Evolutionary conservation across 1,140 invertebrate genomes (phyloP).

Genomic region (Drosophila novamexicana): DNA sequence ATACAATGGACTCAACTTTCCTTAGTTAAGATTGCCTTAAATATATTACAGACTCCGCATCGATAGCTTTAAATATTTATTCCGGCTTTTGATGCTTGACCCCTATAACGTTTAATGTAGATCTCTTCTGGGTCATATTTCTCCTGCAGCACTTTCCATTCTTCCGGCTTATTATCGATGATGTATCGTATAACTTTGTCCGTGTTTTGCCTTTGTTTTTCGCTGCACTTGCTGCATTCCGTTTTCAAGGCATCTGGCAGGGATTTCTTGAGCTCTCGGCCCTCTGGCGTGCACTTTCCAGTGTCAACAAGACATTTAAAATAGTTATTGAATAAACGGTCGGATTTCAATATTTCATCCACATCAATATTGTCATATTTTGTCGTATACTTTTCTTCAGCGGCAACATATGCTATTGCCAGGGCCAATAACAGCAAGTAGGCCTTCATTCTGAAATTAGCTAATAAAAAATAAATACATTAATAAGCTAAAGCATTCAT

Average conservation of each 20-base stretch:
- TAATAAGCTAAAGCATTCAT: neutral
- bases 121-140: constrained; percentile 87
- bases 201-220: constrained; percentile 86
- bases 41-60: too few species aligned
- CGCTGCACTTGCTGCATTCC: constrained; percentile 87
- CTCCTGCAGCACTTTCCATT: constrained; percentile 86
- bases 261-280: constrained; percentile 88
- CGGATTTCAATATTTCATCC: constrained; percentile 88
- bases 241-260: constrained; percentile 87
- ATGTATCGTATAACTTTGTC: constrained; percentile 86
- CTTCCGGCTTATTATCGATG: constrained; percentile 86
- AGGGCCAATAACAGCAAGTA: constrained; percentile 59
- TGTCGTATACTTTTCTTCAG: constrained; percentile 87
- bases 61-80: constrained; percentile 63
- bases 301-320: constrained; percentile 88
- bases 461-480: constrained; percentile 1
- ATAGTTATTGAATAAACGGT: constrained; percentile 88
- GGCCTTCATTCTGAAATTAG: constrained; percentile 55
- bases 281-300: constrained; percentile 90
- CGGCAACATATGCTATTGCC: constrained; percentile 84
- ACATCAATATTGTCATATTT: constrained; percentile 90
- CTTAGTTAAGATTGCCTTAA: too few species aligned
- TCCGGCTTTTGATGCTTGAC: constrained; percentile 82
- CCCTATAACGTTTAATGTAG: constrained; percentile 86
- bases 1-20: too few species aligned